Percentiles rank a stretch among this genome's conserved stretches.
phyloP scores from a whole-genome alignment of 2,888 invertebrate species.

The Pelosia muscerda region DNA sequence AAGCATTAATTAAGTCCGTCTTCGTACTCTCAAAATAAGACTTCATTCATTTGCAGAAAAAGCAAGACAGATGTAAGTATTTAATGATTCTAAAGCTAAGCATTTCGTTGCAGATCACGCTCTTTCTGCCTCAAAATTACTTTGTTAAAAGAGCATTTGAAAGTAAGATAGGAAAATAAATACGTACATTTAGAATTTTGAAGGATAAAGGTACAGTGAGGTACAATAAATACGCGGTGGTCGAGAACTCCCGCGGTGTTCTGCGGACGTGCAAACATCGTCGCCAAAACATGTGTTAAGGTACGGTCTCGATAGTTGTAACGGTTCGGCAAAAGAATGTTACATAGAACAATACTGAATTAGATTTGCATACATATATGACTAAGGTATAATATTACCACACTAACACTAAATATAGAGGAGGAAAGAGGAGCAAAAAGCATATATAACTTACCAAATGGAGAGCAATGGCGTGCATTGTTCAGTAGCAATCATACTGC shows the following conservation, averaged over 20 bases:
- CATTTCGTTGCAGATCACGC: conserved; percentile 49
- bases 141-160: conserved; percentile 59
- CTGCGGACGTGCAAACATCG: conserved; percentile 76
- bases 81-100: conserved; percentile 8
- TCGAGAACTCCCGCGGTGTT: conserved; percentile 74
- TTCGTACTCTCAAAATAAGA: background rate
- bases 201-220: conserved; percentile 44
- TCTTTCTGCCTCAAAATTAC: conserved; percentile 54
- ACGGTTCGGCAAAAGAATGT: conserved; percentile 9
- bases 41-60: background rate
- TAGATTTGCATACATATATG: too few species aligned
- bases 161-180: conserved; percentile 57
- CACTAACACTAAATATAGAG: too few species aligned
- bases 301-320: conserved; percentile 51
- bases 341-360: background rate
- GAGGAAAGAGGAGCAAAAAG: too few species aligned
- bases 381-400: too few species aligned
- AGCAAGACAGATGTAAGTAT: conserved; percentile 3
- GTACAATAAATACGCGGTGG: conserved; percentile 67
- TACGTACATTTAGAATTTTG: conserved; percentile 51
- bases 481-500: too few species aligned
- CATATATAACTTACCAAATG: too few species aligned
- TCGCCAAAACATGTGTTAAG: conserved; percentile 70
- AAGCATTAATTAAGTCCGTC: background rate
- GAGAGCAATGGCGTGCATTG: too few species aligned